Evolutionary conservation across 30 jellyfish, hydroid and myxozoan genomes (phyloP), one percentile per base, ranked within the genome.

Genomic region (Thelohanellus kitauei): DNA sequence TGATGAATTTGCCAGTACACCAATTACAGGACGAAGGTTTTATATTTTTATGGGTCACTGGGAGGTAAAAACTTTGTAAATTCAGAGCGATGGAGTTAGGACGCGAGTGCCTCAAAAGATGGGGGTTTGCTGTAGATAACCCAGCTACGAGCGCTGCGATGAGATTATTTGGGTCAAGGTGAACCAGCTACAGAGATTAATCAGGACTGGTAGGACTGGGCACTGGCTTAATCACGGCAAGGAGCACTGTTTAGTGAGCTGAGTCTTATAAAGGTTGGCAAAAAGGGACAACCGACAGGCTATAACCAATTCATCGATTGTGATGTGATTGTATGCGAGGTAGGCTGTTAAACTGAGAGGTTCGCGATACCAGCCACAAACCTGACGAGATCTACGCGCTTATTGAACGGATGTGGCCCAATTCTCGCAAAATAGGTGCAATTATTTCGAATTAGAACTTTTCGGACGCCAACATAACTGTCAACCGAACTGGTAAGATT

Each of bases 221-320:
- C 97, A 78, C 48, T 78, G 97, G 97, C 58, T 78, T 0, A 78
- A 78, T 57, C 97, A 78, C 38, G 97, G 97, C 37, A 78, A 78
- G 52, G 97, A 78, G 31, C 97, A 78, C 27, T 78, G 97, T 19
- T 45, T 78, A 11, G 97, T 69, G 38, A 27, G n/a, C 8, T 27
- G n/a, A 27, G 8, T 32, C 3, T 54, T 33, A 27, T 59, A 13
- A 31, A 69, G 91, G 57, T 78, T 35, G 97, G 97, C 24, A 57
- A 62, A 22, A 78, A 78, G 35, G 97, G 97, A 2, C 50, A 78
- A 44, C 89, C 97, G 14, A 35, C 44, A 10, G 47, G 47, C 27
- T 44, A 51, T 32, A 63, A 61, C 42, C 39, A 31, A 11, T 87
- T 87, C 0, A 50, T 62, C 2, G 88, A 78, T 33, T 78, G 88